These are phyloP conservation scores for Chromobotia macracanthus DNA, from an alignment of 2,797 vertebrate species.

Conservation along the genomic window DNA sequence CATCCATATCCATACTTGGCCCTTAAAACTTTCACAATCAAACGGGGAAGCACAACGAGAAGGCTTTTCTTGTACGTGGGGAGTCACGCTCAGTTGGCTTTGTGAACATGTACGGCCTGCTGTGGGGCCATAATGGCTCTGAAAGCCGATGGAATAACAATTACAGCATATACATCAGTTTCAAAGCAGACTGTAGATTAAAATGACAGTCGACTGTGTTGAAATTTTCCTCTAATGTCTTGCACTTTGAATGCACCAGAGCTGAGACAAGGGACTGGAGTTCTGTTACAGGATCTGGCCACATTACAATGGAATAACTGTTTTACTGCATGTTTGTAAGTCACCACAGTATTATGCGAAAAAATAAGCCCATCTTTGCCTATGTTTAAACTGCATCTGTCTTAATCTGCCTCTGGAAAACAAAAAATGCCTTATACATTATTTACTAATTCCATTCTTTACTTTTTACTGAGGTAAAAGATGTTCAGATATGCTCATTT, in stretches of 20 bases:
- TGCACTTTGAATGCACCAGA: background rate
- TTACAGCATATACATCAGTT: constrained; percentile 13
- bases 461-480: no score
- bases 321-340: no score
- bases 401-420: no score
- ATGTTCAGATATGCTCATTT: no score
- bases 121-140: constrained; percentile 7
- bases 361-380: no score
- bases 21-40: constrained; percentile 10
- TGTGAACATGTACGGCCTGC: constrained; percentile 23
- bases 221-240: background rate
- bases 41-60: background rate
- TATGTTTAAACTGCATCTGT: no score
- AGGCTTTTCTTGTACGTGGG: background rate
- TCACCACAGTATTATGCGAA: no score
- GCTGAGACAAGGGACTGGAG: background rate
- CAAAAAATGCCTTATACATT: no score
- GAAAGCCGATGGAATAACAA: constrained; percentile 21
- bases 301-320: no score
- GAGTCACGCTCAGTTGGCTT: background rate
- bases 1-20: background rate
- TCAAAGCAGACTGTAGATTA: constrained; percentile 16
- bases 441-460: no score
- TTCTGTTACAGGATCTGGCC: background rate
- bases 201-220: background rate